These are phyloP conservation scores for Polydrusus tereticollis DNA, from an alignment of 2,888 invertebrate species.

Conservation along the genomic window DNA sequence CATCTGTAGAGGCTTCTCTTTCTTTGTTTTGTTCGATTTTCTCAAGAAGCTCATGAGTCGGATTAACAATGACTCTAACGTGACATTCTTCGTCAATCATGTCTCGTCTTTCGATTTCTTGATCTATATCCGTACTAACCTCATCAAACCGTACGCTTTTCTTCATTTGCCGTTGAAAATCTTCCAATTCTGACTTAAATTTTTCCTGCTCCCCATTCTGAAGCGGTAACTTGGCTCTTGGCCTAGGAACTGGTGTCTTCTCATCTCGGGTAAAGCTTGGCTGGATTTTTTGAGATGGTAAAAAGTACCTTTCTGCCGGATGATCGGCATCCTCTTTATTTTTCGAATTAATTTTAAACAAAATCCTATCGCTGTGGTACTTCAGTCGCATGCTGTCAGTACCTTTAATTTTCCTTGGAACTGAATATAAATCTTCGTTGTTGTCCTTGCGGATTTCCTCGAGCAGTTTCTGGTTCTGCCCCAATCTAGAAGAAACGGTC, in stretches of 20 bases:
- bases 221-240: slow-evolving; percentile 58
- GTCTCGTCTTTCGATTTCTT: slow-evolving; percentile 42
- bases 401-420: slow-evolving; percentile 53
- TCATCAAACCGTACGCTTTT: slow-evolving; percentile 65
- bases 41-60: slow-evolving; percentile 47
- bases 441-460: slow-evolving; percentile 59
- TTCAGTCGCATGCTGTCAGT: slow-evolving; percentile 60
- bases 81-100: slow-evolving; percentile 15
- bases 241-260: slow-evolving; percentile 59
- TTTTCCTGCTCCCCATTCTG: slow-evolving; percentile 51
- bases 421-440: slow-evolving; percentile 55
- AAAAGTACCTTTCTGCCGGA: slow-evolving; percentile 56
- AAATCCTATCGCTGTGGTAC: slow-evolving; percentile 64
- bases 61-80: slow-evolving; percentile 49
- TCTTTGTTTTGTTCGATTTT: slow-evolving; percentile 49
- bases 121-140: slow-evolving; percentile 58
- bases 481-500: slow-evolving; percentile 64
- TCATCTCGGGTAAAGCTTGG: slow-evolving; percentile 21
- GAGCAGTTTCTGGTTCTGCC: slow-evolving; percentile 62
- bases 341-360: slow-evolving; percentile 63
- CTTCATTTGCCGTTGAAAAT: slow-evolving; percentile 61
- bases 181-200: slow-evolving; percentile 58
- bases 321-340: slow-evolving; percentile 55
- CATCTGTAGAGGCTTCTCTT: slow-evolving; percentile 47
- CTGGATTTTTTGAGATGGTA: slow-evolving; percentile 55